phyloP scores from a whole-genome alignment of 2,113 vertebrate species.

The Orientallactaga bullata region DNA sequence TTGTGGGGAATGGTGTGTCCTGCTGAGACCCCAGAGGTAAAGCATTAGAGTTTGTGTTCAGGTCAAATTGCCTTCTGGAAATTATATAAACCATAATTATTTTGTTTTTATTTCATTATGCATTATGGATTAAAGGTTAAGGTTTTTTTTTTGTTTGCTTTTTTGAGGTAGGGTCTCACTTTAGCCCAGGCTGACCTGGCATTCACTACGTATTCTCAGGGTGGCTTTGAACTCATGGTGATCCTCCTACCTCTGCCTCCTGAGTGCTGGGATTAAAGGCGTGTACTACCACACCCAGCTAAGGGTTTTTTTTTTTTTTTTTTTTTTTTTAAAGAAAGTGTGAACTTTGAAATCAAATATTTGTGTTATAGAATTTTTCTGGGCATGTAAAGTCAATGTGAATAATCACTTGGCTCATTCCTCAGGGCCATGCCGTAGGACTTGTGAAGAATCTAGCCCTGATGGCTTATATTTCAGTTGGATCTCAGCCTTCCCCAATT shows the following conservation, averaged over 20 bases:
- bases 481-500: conserved; percentile 98
- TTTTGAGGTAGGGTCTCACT: too few species aligned
- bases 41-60: neutral
- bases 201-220: too few species aligned
- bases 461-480: conserved; percentile 99
- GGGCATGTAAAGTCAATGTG: neutral
- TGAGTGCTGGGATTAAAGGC: too few species aligned
- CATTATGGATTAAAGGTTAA: conserved; percentile 19
- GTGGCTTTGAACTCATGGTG: too few species aligned
- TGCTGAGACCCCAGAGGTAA: conserved; percentile 98
- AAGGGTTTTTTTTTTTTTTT: neutral
- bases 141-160: neutral
- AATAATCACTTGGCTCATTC: conserved; percentile 64
- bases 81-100: neutral
- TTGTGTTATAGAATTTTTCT: conserved; percentile 48
- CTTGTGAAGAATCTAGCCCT: conserved; percentile 98
- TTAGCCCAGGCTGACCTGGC: too few species aligned
- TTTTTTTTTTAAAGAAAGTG: conserved; percentile 47
- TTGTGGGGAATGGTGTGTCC: conserved; percentile 99
- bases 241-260: too few species aligned
- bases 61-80: neutral
- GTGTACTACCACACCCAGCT: too few species aligned
- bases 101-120: conserved; percentile 52
- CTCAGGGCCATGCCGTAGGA: conserved; percentile 98
- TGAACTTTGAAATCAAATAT: conserved; percentile 52